Evolutionary conservation across 2,888 invertebrate genomes (phyloP).

Genomic region (Drosophila anomelani): DNA sequence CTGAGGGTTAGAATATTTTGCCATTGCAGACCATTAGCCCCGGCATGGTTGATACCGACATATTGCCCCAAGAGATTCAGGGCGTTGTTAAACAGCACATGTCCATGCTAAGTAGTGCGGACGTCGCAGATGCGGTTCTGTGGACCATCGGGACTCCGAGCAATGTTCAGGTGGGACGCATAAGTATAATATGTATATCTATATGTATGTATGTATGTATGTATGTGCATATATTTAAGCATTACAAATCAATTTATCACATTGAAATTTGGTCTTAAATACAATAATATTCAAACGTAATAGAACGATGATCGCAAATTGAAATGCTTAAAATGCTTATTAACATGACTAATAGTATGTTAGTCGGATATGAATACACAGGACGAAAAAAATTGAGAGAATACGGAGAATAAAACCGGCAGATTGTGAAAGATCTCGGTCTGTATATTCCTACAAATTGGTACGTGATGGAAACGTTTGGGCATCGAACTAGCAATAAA

Average conservation of each 20-base stretch:
- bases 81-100: slow-evolving; percentile 74
- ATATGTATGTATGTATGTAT: too few relatives aligned
- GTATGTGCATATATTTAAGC: too few relatives aligned
- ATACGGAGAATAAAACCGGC: too few relatives aligned
- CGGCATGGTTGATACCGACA: slow-evolving; percentile 82
- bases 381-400: too few relatives aligned
- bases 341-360: too few relatives aligned
- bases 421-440: too few relatives aligned
- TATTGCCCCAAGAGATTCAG: slow-evolving; percentile 78
- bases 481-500: too few relatives aligned
- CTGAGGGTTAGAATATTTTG: neutral
- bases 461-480: too few relatives aligned
- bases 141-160: slow-evolving; percentile 81
- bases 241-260: too few relatives aligned
- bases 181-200: neutral
- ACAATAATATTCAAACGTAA: neutral
- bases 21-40: slow-evolving; percentile 80
- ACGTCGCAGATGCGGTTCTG: slow-evolving; percentile 82
- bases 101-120: slow-evolving; percentile 78
- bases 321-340: neutral
- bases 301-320: neutral
- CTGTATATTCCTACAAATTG: too few relatives aligned
- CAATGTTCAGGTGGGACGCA: slow-evolving; percentile 79
- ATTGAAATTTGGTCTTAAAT: neutral
- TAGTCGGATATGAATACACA: too few relatives aligned